Evolutionary conservation across 2,797 vertebrate species (phyloP).

Genomic region (Anguilla marmorata): DNA sequence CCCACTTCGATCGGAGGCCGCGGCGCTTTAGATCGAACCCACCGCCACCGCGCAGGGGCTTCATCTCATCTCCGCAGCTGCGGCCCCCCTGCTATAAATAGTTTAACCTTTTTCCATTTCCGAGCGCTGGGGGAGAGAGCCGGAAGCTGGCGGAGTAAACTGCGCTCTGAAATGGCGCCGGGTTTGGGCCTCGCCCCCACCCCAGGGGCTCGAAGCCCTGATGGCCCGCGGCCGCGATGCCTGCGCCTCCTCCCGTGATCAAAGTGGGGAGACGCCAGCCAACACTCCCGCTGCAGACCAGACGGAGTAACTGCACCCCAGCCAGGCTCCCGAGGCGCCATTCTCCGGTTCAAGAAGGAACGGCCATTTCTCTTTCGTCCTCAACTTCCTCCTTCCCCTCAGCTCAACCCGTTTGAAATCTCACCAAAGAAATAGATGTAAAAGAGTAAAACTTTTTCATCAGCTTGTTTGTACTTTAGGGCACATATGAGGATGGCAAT

Average conservation of each 20-base stretch:
- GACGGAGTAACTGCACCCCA: background rate
- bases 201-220: background rate
- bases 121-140: slow-evolving; percentile 42
- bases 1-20: slow-evolving; percentile 16
- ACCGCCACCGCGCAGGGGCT: slow-evolving; percentile 4
- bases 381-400: background rate
- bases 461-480: background rate
- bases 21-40: background rate
- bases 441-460: background rate
- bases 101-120: slow-evolving; percentile 48
- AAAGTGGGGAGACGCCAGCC: background rate
- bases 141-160: slow-evolving; percentile 39
- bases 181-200: background rate
- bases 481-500: background rate
- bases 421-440: background rate
- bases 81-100: slow-evolving; percentile 45
- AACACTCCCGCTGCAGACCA: background rate
- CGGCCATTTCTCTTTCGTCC: background rate
- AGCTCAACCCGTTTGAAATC: background rate
- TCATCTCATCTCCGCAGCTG: slow-evolving; percentile 37
- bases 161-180: background rate
- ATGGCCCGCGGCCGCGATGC: background rate
- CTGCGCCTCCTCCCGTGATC: background rate
- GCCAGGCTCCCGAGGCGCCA: background rate
- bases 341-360: background rate